Percentiles rank a stretch among this genome's conserved stretches.
Conservation (phyloP, 1,140 invertebrate species). For the Atopsyche davidsoni region DNA sequence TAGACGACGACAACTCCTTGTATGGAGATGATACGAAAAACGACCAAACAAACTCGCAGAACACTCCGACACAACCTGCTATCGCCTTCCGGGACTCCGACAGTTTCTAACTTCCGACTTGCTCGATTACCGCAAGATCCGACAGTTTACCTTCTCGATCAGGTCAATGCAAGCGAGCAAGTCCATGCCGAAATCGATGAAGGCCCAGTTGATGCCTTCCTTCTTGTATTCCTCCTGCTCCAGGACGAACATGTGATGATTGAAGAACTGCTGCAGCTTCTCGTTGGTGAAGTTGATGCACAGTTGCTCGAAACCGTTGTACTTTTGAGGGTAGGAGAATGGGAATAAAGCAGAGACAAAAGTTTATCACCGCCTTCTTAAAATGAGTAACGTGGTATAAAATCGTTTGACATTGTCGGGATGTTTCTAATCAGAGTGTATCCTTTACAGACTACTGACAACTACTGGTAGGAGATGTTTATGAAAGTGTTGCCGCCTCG, state of each 20-base stretch:
- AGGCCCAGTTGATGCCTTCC: slow-evolving; percentile 92
- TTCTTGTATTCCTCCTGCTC: slow-evolving; percentile 97
- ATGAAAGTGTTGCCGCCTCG: no score
- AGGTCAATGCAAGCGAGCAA: slow-evolving; percentile 94
- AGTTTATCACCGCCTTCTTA: no score
- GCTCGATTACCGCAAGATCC: background rate
- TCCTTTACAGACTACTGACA: no score
- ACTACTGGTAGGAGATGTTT: no score
- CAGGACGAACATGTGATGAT: slow-evolving; percentile 97
- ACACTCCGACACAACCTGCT: no score
- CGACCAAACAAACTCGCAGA: no score
- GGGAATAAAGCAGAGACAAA: no score
- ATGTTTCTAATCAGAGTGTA: no score
- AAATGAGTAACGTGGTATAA: no score
- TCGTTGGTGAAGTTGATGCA: slow-evolving; percentile 99
- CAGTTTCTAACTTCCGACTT: slow-evolving; percentile 9
- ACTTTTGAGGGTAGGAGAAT: slow-evolving; percentile 52
- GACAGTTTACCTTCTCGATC: slow-evolving; percentile 85
- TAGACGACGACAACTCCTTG: no score
- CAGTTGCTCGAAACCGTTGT: slow-evolving; percentile 97
- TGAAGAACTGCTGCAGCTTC: slow-evolving; percentile 97
- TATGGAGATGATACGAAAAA: no score
- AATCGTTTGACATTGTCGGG: no score
- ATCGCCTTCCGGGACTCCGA: background rate
- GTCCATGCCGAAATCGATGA: slow-evolving; percentile 98